Evolutionary conservation across 92 coral and sea anemone species (phyloP).

Genomic region (Isaurus tuberculatus): DNA sequence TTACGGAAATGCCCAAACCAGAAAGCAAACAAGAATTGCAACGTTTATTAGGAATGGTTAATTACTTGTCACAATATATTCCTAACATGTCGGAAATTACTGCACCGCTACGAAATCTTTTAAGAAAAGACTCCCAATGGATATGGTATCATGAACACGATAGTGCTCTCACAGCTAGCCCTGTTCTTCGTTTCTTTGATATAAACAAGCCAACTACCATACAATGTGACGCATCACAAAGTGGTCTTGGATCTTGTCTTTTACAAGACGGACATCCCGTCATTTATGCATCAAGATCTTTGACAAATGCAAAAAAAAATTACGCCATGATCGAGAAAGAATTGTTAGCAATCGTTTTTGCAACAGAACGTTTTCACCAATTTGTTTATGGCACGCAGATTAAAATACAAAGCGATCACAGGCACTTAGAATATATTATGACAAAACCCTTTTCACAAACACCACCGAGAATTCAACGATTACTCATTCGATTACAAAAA

Average conservation of each 20-base stretch:
- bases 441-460: constrained; percentile 51
- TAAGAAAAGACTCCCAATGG: too few relatives aligned
- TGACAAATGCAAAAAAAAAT: constrained; percentile 40
- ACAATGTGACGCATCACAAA: constrained; percentile 60
- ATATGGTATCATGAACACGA: too few relatives aligned
- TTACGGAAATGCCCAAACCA: too few relatives aligned
- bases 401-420: constrained; percentile 55
- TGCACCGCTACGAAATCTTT: too few relatives aligned
- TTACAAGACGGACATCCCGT: constrained; percentile 60
- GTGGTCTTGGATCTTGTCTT: constrained; percentile 52
- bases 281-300: constrained; percentile 53
- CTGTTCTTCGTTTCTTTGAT: constrained; percentile 48
- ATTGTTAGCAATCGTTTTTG: constrained; percentile 57
- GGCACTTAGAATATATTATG: constrained; percentile 54
- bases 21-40: neutral
- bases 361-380: constrained; percentile 48
- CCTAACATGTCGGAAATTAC: too few relatives aligned
- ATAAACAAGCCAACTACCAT: constrained; percentile 26
- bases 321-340: constrained; percentile 60
- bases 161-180: too few relatives aligned
- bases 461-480: constrained; percentile 57
- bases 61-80: too few relatives aligned
- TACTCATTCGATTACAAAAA: constrained; percentile 52
- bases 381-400: constrained; percentile 46
- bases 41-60: too few relatives aligned